phyloP scores from a whole-genome alignment of 2,797 vertebrate genomes.

The Acanthopagrus latus region DNA sequence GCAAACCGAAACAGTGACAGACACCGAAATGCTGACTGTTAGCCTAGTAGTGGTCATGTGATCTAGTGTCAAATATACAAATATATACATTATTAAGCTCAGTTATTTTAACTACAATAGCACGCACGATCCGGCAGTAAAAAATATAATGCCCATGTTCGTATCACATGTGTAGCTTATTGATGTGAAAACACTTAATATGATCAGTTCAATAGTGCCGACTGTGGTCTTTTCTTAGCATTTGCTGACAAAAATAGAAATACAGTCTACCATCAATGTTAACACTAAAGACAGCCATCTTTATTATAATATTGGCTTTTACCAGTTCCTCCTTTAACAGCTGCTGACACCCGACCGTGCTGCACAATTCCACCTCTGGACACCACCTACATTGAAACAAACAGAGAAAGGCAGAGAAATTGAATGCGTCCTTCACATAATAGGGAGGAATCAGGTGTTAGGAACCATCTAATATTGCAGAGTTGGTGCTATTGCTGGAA shows the following conservation, averaged over 20 bases:
- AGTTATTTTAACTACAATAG: no score
- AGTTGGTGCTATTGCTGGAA: no score
- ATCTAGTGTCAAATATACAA: not conserved
- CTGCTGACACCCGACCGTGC: slow-evolving; percentile 71
- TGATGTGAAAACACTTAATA: no score
- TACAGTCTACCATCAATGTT: not conserved
- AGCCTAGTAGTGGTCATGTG: not conserved
- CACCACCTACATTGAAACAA: slow-evolving; percentile 83
- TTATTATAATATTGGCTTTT: slow-evolving; percentile 20
- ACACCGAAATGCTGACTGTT: no score
- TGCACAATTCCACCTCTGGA: slow-evolving; percentile 86
- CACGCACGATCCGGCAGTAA: not conserved
- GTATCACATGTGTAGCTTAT: not conserved
- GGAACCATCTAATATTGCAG: no score
- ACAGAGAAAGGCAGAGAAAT: not conserved
- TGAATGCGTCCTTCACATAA: not conserved
- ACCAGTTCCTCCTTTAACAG: slow-evolving; percentile 80
- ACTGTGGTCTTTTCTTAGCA: not conserved
- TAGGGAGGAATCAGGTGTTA: not conserved
- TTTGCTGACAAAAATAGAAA: not conserved
- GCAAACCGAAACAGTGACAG: no score
- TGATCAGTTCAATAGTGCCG: not conserved
- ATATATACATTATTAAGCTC: no score
- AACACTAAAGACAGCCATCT: not conserved
- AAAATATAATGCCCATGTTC: no score